Conservation (phyloP, 2,888 invertebrate species). For the Thereva nobilitata region DNA sequence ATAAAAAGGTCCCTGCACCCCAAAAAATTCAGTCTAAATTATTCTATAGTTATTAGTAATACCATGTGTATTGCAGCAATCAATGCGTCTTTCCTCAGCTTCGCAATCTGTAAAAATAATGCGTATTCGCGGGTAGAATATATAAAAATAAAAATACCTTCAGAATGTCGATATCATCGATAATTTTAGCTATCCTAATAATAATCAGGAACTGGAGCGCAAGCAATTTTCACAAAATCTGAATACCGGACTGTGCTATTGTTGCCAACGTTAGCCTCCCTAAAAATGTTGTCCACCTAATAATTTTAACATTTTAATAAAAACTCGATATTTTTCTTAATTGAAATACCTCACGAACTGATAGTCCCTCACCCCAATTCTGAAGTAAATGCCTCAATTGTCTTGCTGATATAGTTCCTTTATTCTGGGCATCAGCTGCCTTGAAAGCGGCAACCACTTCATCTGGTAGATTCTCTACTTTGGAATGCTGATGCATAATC, state of each 20-base stretch:
- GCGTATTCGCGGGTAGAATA: too few species aligned
- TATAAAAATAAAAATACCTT: too few species aligned
- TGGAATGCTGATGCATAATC: slow-evolving; percentile 90
- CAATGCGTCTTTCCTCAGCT: too few species aligned
- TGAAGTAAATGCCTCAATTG: slow-evolving; percentile 85
- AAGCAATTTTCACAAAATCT: slow-evolving; percentile 90
- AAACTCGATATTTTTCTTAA: background rate
- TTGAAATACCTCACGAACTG: slow-evolving; percentile 64
- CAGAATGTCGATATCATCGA: too few species aligned
- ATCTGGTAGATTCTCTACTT: slow-evolving; percentile 62
- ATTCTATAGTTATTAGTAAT: too few species aligned
- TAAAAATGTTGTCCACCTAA: slow-evolving; percentile 84
- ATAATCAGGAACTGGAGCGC: slow-evolving; percentile 91
- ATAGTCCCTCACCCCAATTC: slow-evolving; percentile 89
- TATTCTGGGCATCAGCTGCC: slow-evolving; percentile 77
- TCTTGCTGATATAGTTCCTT: slow-evolving; percentile 75
- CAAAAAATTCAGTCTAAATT: too few species aligned
- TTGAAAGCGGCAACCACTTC: slow-evolving; percentile 83
- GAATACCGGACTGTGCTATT: slow-evolving; percentile 83
- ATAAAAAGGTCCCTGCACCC: too few species aligned
- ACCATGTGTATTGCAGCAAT: too few species aligned
- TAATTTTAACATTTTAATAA: slow-evolving; percentile 38
- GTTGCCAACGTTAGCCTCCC: slow-evolving; percentile 85
- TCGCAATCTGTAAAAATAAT: too few species aligned
- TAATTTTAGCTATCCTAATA: slow-evolving; percentile 61